Percentiles rank a stretch among this genome's conserved stretches.
Conservation (phyloP, 2,113 vertebrate genomes). For the Tenrec ecaudatus region DNA sequence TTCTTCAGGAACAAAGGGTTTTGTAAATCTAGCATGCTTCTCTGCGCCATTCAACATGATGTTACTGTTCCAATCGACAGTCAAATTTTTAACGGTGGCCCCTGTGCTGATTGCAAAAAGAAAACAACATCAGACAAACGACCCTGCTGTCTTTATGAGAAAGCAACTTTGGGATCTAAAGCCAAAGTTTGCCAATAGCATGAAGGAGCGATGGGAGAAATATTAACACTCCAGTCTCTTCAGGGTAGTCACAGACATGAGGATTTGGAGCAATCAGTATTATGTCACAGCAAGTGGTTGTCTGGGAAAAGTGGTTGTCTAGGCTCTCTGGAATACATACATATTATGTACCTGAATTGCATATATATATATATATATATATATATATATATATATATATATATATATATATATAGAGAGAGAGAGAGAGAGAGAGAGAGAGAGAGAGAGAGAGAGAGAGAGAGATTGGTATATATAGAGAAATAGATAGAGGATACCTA, state of each 20-base stretch:
- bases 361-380: too few species aligned
- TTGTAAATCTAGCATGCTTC: slow-evolving; percentile 68
- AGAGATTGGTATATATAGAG: too few species aligned
- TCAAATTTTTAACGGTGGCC: slow-evolving; percentile 34
- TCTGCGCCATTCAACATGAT: slow-evolving; percentile 61
- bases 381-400: too few species aligned
- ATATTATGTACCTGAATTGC: too few species aligned
- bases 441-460: too few species aligned
- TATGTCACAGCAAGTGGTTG: neutral
- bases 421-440: too few species aligned
- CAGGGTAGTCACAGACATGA: slow-evolving; percentile 8
- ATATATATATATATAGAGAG: too few species aligned
- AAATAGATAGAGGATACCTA: too few species aligned
- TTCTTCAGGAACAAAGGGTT: slow-evolving; percentile 68
- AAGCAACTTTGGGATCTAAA: slow-evolving; percentile 22
- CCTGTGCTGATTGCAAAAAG: neutral
- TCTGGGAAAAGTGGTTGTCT: slow-evolving; percentile 40
- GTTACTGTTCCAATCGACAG: slow-evolving; percentile 26
- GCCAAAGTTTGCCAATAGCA: neutral
- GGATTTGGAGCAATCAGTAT: slow-evolving; percentile 25
- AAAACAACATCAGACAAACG: slow-evolving; percentile 9
- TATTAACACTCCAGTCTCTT: slow-evolving; percentile 27
- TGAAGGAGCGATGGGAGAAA: neutral
- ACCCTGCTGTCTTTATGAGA: slow-evolving; percentile 12
- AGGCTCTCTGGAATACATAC: slow-evolving; percentile 25